Base-by-base conservation (phyloP, 2,888 invertebrate genomes). In the Germaria angustata region DNA sequence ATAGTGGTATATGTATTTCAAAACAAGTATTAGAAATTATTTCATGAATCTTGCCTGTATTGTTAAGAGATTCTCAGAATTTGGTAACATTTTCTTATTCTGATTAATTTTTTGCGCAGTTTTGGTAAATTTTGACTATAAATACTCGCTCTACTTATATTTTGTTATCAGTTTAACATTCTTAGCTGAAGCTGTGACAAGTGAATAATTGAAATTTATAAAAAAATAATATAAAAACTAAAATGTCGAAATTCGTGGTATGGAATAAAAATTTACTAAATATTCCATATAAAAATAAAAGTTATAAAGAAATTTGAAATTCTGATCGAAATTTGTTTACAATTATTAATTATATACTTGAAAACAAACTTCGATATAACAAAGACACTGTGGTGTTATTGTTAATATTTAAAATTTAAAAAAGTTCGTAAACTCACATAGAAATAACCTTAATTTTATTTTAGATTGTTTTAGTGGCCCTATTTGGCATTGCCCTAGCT, bases 401-500 rank as follows among this genome's bases (percentile, higher is more conserved):
- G n/a, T n/a, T n/a, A n/a, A n/a, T n/a, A n/a, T n/a, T n/a, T n/a
- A n/a, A n/a, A n/a, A n/a, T n/a, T n/a, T n/a, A n/a, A n/a, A n/a
- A n/a, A n/a, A n/a, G n/a, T n/a, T n/a, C n/a, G n/a, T n/a, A n/a
- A n/a, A n/a, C n/a, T n/a, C n/a, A n/a, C n/a, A n/a, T n/a, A n/a
- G n/a, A n/a, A 34, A 34, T 0, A 34, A 3, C 9, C 15, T 36
- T 13, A 13, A 36, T 6, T 41, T 41, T 44, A n/a, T 63, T 84
- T n/a, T 9, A 86, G 87, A 66, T 86, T 11, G 53, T 87, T 8
- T 20, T 86, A 5, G 79, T 84, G 24, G 69, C 78, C 11, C 15
- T 86, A 55, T 51, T 86, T 34, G 84, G 80, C 24, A 51, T 78
- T 49, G 63, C 81, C 20, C 17, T 86, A 41, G 86, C 87, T 6